Evolutionary conservation across 2,113 vertebrate species (phyloP), one percentile per base, ranked within the genome.

Genomic region (Neolamprologus fasciatus): DNA sequence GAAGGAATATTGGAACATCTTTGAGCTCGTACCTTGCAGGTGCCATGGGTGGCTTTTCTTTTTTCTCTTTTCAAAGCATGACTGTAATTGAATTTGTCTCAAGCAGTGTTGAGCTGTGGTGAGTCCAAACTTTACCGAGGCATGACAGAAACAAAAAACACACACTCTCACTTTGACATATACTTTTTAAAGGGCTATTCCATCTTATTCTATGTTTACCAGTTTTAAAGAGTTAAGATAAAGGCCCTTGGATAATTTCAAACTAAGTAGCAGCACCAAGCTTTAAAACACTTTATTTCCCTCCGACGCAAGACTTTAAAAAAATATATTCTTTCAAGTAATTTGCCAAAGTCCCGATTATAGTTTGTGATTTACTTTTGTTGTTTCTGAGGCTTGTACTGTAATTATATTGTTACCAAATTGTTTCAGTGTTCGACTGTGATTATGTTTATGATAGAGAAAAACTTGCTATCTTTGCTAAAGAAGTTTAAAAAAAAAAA

Each of bases 171-270:
- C 92, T 90, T 86, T 80, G 78, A 91, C 88, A 79, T 93, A 84
- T 87, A 90, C 90, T 90, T 93, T 94, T 91, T 61, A 96, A 97
- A 97, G 96, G 96, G 96, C 96, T 97, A 96, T 93, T 95, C 91
- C 91, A 93, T 95, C 89, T 93, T 94, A 94, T 93, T 94, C 76
- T 96, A 93, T 87, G 94, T 96, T 95, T 93, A 95, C 93, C 89
- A 93, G 81, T 89, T 93, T 94, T 93, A 54, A 95, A 86, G 57
- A 83, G 86, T 93, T 91, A 73, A 93, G 86, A 91, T 86, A 90
- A 94, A 11, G 83, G 95, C 95, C 93, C 95, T 95, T 86, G 82
- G 88, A 88, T 93, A 66, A 94, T 89, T 87, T 93, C 85, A 90
- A 89, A 90, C 87, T 54, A 81, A 92, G 95, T 95, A 96, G 96